Evolutionary conservation across 2,113 vertebrate species (phyloP), one percentile per base, ranked within the genome.

Genomic region (Thymallus thymallus): DNA sequence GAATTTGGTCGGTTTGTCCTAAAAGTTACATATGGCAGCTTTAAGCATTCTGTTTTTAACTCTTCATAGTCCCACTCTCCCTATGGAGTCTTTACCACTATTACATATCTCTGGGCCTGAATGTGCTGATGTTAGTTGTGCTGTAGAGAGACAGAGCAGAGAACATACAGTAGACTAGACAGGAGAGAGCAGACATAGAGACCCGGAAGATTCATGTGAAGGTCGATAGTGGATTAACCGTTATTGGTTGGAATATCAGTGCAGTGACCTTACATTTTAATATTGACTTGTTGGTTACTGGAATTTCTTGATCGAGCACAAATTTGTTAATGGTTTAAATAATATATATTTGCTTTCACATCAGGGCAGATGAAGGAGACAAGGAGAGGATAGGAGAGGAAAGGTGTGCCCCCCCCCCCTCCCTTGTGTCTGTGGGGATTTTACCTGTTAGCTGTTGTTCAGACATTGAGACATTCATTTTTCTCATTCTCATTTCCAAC

Each of bases 271-370:
- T 60, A 26, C 56, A 61, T 61, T 20, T 61, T 71, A 20, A 61
- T 71, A 61, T 71, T 61, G 70, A 71, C 70, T 23, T 32, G 67
- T 56, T 56, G 51, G 29, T 29, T 29, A 29, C 29, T 29, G 3
- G 35, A 14, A 22, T 10, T 45, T 5, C 41, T 45, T 45, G 14
- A 18, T 18, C 14, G 1, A 51, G 48, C 48, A 60, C 14, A 13
- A 20, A 26, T 65, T 29, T 7, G 56, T 22, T 60, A 60, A 60
- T 60, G 18, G n/a, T 60, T 22, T n/a, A 60, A 60, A 60, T 60
- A 5, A n/a, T 60, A 65, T 26, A 29, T 29, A 63, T 65, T 16
- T 51, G 16, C 48, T 51, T 51, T 51, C 48, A 51, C 14, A 13
- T 51, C 14, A 1, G n/a, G 3, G 61, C 61, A 51, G 16, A 18